Evolutionary conservation across 2,113 vertebrate species (phyloP), one percentile per base, ranked within the genome.

Genomic region (Suncus etruscus): DNA sequence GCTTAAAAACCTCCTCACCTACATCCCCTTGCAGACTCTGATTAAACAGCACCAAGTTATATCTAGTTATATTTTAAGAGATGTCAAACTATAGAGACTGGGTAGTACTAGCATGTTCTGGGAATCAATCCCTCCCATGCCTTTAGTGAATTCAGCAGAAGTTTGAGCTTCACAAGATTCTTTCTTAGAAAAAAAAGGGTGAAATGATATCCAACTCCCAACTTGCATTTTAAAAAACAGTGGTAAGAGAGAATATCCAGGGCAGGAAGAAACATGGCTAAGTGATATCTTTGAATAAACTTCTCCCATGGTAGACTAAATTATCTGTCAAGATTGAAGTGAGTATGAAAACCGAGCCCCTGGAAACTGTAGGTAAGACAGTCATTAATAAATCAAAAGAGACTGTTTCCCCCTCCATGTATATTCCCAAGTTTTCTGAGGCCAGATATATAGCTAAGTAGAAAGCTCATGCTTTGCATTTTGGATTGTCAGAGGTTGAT

Each of bases 391-490:
- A 31, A 58, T 50, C 20, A 72, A 54, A 25, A 5, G 58, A 61
- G 22, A 6, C 2, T 66, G 27, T 25, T 3, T 8, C 25, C 25
- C 4, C 8, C 11, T 27, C 16, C 11, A 0, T 14, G 51, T 22
- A 66, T 2, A 81, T 25, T 70, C 25, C 4, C 12, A 54, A 61
- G 58, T 61, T 18, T 16, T 22, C 58, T 61, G 58, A 61, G 58
- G 16, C 58, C 18, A 61, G 16, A 22, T 4, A 61, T 61, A 5
- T 16, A 61, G 58, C 18, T 61, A 16, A 61, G 58, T 6, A 61
- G 58, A 61, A 61, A 61, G 16, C 4, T 61, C 18, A 22, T 15
- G 18, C 58, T 61, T 61, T 61, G 58, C 58, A 61, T 61, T 16
- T 61, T 61, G 4, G 15, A 16, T 61, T 7, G 16, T 6, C 18